These are phyloP conservation scores for Pachycephala philippinensis DNA, from an alignment of 2,113 vertebrate species.

Conservation along the genomic window DNA sequence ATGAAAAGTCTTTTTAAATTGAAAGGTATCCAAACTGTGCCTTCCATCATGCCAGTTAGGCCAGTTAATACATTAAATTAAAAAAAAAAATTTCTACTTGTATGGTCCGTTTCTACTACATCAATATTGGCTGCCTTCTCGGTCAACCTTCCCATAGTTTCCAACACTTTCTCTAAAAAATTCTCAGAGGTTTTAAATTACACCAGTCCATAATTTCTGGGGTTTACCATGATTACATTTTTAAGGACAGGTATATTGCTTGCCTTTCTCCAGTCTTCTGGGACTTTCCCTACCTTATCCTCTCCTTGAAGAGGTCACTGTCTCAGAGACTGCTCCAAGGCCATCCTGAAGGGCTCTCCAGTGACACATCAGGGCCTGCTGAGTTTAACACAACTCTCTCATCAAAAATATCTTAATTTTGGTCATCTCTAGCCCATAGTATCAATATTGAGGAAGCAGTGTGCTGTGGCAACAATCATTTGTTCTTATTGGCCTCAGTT, in stretches of 20 bases:
- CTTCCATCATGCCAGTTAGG: background rate
- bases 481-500: background rate
- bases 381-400: background rate
- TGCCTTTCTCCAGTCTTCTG: background rate
- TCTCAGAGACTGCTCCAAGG: background rate
- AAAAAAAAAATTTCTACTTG: background rate
- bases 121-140: background rate
- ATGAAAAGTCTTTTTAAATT: background rate
- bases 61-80: background rate
- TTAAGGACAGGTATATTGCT: background rate
- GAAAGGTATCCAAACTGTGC: background rate
- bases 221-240: background rate
- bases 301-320: background rate
- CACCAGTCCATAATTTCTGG: background rate
- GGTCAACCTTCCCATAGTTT: background rate
- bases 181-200: background rate
- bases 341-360: background rate
- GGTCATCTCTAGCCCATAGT: background rate
- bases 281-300: background rate
- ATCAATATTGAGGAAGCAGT: background rate
- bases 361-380: background rate
- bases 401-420: background rate
- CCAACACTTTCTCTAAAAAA: background rate
- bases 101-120: background rate
- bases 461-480: background rate